phyloP scores from a whole-genome alignment of 2,888 invertebrate genomes.

The Scaptomyza tumidula region DNA sequence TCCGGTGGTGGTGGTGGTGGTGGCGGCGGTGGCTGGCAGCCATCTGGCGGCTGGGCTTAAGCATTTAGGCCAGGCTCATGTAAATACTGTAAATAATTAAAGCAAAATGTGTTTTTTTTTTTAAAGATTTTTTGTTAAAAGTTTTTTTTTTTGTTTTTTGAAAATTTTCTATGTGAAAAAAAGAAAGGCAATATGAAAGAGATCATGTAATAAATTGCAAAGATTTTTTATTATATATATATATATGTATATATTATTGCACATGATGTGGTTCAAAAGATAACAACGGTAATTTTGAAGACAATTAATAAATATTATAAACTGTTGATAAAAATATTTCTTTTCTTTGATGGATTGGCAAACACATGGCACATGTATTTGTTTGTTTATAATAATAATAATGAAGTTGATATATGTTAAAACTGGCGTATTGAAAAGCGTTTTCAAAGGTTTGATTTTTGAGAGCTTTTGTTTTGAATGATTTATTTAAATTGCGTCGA shows the following conservation, averaged over 20 bases:
- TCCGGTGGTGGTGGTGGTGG: slow-evolving; percentile 61
- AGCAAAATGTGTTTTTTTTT: slow-evolving; percentile 9
- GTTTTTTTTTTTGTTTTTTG: slow-evolving; percentile 7
- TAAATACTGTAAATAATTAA: slow-evolving; percentile 71
- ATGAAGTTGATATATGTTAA: neutral
- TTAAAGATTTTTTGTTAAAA: neutral
- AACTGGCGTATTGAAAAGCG: neutral
- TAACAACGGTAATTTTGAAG: neutral
- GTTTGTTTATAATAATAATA: slow-evolving; percentile 2
- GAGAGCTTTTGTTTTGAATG: slow-evolving; percentile 1
- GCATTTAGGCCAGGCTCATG: slow-evolving; percentile 30
- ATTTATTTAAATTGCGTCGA: slow-evolving; percentile 1
- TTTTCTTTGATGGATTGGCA: slow-evolving; percentile 6
- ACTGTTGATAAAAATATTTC: slow-evolving; percentile 7
- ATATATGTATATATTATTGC: no score
- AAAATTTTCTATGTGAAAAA: neutral
- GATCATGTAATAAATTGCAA: slow-evolving; percentile 29
- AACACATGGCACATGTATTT: slow-evolving; percentile 4
- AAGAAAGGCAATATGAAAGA: neutral
- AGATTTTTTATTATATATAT: slow-evolving; percentile 33
- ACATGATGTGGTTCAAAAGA: neutral
- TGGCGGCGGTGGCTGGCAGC: slow-evolving; percentile 70
- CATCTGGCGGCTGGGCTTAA: slow-evolving; percentile 81
- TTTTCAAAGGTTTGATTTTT: neutral
- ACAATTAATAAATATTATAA: slow-evolving; percentile 21